These are phyloP conservation scores for Neodontobutis hainanensis DNA, from an alignment of 2,113 vertebrate species.

Conservation along the genomic window DNA sequence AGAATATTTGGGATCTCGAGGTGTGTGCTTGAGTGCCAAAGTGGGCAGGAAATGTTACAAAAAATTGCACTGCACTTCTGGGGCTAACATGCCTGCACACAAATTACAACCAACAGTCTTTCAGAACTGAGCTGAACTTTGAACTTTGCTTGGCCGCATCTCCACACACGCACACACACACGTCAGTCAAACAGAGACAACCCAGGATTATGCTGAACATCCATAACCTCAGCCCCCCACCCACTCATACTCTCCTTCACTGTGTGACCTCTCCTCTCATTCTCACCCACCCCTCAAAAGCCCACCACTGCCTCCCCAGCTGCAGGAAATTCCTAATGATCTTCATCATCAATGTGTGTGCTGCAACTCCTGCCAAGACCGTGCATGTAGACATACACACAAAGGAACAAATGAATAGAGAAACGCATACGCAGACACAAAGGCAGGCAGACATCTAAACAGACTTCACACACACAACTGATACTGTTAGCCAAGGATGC, in stretches of 20 bases:
- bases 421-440: slow-evolving; percentile 65
- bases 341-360: slow-evolving; percentile 88
- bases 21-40: slow-evolving; percentile 26
- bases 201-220: slow-evolving; percentile 34
- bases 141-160: slow-evolving; percentile 21
- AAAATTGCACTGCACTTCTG: neutral
- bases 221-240: slow-evolving; percentile 20
- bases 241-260: slow-evolving; percentile 54
- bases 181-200: slow-evolving; percentile 33
- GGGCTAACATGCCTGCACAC: slow-evolving; percentile 16
- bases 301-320: slow-evolving; percentile 83
- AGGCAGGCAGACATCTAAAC: slow-evolving; percentile 62
- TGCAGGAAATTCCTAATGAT: slow-evolving; percentile 97
- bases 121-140: slow-evolving; percentile 31
- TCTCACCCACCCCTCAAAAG: slow-evolving; percentile 46
- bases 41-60: slow-evolving; percentile 13
- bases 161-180: slow-evolving; percentile 31
- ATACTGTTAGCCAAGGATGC: slow-evolving; percentile 66
- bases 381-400: slow-evolving; percentile 22
- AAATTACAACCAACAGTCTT: slow-evolving; percentile 32
- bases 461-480: slow-evolving; percentile 63
- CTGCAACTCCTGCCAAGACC: slow-evolving; percentile 85
- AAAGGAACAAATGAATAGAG: slow-evolving; percentile 49
- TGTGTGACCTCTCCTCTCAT: slow-evolving; percentile 51
- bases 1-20: slow-evolving; percentile 23